Evolutionary conservation across 2,797 vertebrate genomes (phyloP).

Genomic region (Hozukius guyotensis): DNA sequence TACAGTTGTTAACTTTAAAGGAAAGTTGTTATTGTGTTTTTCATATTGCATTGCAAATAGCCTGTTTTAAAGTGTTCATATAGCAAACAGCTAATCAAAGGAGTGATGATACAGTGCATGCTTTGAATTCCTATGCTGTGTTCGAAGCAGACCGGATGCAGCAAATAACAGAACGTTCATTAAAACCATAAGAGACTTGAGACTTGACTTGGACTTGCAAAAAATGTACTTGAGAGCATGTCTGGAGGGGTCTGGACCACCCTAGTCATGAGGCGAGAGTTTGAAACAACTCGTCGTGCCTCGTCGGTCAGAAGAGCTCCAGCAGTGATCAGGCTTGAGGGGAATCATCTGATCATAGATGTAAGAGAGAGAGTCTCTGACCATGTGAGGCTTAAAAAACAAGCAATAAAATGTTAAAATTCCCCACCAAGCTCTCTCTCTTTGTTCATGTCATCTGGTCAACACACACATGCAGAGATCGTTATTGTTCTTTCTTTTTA

Average conservation of each 20-base stretch:
- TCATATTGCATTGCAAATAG: background rate
- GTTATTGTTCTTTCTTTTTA: background rate
- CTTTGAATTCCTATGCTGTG: no score
- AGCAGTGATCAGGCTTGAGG: background rate
- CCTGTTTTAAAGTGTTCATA: background rate
- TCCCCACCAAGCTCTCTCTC: background rate
- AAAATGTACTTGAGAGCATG: no score
- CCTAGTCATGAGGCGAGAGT: background rate
- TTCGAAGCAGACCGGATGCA: no score
- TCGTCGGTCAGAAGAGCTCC: background rate
- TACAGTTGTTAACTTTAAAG: background rate
- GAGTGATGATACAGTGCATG: background rate
- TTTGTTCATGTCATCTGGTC: slow-evolving; percentile 1
- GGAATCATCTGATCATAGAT: background rate
- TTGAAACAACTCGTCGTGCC: background rate
- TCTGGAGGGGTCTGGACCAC: background rate
- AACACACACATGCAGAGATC: background rate
- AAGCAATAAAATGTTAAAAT: background rate
- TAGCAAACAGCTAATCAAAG: background rate
- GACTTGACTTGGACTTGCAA: background rate
- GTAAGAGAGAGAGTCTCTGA: background rate
- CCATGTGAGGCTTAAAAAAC: background rate
- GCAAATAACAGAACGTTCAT: background rate
- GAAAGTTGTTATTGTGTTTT: background rate
- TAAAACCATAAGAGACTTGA: background rate